These are phyloP conservation scores for Adineta ricciae DNA, from an alignment of 2,888 invertebrate species.

Conservation along the genomic window DNA sequence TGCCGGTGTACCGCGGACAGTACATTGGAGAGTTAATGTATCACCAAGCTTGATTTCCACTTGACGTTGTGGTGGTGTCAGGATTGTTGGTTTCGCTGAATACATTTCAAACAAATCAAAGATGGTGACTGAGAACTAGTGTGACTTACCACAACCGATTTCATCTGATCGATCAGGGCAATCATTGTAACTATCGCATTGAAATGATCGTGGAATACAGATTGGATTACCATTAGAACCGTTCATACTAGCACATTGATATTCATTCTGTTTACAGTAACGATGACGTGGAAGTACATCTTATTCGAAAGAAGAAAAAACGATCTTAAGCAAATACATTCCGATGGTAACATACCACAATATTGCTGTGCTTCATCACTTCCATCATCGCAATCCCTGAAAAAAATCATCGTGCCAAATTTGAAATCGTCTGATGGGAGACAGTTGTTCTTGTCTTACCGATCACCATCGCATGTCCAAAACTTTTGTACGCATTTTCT, in stretches of 20 bases:
- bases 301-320: background rate
- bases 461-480: constrained; percentile 81
- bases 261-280: constrained; percentile 66
- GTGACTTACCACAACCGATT: constrained; percentile 61
- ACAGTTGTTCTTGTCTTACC: constrained; percentile 59
- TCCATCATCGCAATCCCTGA: constrained; percentile 75
- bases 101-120: background rate
- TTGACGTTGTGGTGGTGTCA: constrained; percentile 63
- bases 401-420: too few relatives aligned
- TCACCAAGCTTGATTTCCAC: constrained; percentile 63
- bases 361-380: constrained; percentile 64
- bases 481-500: constrained; percentile 77
- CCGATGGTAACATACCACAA: background rate
- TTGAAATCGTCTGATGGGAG: background rate
- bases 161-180: constrained; percentile 77
- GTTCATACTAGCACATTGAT: constrained; percentile 57
- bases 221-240: constrained; percentile 57
- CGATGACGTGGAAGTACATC: background rate
- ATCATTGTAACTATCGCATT: constrained; percentile 78
- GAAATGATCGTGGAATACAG: constrained; percentile 84
- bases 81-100: constrained; percentile 58
- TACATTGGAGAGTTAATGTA: constrained; percentile 67
- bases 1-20: constrained; percentile 74
- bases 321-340: too few relatives aligned
- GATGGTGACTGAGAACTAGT: too few relatives aligned